Conservation (phyloP, 2,888 invertebrate genomes). For the Hydropsyche betteni region DNA sequence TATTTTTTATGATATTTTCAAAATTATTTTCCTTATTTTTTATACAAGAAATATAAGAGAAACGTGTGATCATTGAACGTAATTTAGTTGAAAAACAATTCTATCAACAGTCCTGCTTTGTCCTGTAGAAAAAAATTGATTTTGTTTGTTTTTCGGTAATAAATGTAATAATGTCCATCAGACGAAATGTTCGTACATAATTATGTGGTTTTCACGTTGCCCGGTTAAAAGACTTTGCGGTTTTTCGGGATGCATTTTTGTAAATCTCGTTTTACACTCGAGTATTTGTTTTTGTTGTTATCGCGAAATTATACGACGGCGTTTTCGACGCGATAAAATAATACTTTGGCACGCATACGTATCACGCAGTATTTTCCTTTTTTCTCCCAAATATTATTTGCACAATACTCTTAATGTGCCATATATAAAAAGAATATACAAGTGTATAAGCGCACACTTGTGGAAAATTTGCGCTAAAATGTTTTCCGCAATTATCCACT, state of each 20-base stretch:
- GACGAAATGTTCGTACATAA: background rate
- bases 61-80: no score
- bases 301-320: background rate
- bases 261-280: background rate
- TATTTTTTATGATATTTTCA: conserved; percentile 4
- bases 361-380: background rate
- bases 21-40: background rate
- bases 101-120: background rate
- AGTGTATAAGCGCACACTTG: background rate
- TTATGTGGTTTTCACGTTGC: conserved; percentile 19
- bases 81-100: background rate
- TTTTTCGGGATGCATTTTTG: conserved; percentile 17
- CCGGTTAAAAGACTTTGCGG: background rate
- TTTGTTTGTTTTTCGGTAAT: background rate
- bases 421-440: background rate
- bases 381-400: background rate
- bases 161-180: background rate
- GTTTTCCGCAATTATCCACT: conserved; percentile 36
- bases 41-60: no score
- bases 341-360: background rate
- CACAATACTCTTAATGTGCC: background rate
- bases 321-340: background rate
- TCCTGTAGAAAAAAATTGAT: background rate
- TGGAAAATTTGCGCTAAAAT: conserved; percentile 31
- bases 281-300: background rate